Conservation (phyloP, 2,888 invertebrate genomes). For the Spilarctia lutea region DNA sequence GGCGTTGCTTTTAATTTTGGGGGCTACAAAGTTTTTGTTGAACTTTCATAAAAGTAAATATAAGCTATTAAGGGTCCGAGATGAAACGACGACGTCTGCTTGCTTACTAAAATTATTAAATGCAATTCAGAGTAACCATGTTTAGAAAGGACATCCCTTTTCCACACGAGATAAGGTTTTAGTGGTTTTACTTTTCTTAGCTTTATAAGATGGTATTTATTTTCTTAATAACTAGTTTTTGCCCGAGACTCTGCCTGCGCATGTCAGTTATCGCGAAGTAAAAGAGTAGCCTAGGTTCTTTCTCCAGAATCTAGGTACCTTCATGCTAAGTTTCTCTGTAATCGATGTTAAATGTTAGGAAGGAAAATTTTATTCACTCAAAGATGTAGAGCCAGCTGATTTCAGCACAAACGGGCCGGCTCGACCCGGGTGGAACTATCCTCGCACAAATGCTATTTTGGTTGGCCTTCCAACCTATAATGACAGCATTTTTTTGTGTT, state of each 20-base stretch:
- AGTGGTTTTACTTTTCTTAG: slow-evolving; percentile 43
- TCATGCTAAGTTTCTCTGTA: too few relatives aligned
- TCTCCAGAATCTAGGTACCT: too few relatives aligned
- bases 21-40: slow-evolving; percentile 57
- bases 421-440: too few relatives aligned
- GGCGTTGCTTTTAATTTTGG: slow-evolving; percentile 64
- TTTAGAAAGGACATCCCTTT: slow-evolving; percentile 46
- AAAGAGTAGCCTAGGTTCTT: too few relatives aligned
- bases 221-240: slow-evolving; percentile 1
- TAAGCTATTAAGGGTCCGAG: slow-evolving; percentile 55
- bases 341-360: too few relatives aligned
- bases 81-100: slow-evolving; percentile 45
- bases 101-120: slow-evolving; percentile 51
- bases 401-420: too few relatives aligned
- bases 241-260: too few relatives aligned
- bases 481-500: too few relatives aligned
- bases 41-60: slow-evolving; percentile 61
- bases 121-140: slow-evolving; percentile 58
- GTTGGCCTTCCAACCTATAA: too few relatives aligned
- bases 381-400: too few relatives aligned
- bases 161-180: slow-evolving; percentile 26
- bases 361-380: not conserved
- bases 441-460: too few relatives aligned
- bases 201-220: slow-evolving; percentile 17
- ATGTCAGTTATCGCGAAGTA: too few relatives aligned